phyloP scores from a whole-genome alignment of 1,140 invertebrate genomes.

The Drosophila neocordata region DNA sequence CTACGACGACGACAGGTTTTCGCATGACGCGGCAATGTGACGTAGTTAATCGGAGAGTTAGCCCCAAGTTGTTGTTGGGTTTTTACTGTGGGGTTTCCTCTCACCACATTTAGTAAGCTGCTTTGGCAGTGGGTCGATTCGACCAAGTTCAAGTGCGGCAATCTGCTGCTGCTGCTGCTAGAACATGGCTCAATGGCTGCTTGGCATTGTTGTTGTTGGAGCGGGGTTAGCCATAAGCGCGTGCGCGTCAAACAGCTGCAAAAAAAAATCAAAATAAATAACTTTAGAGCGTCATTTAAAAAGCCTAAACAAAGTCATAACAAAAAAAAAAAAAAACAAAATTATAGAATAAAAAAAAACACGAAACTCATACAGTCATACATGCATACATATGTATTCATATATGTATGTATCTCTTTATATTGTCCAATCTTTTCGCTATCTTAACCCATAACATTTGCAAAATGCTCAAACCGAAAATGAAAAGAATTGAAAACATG shows the following conservation, averaged over 20 bases:
- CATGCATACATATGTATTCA: too few relatives aligned
- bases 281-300: conserved; percentile 58
- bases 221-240: conserved; percentile 70
- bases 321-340: conserved; percentile 9
- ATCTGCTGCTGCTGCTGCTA: conserved; percentile 44
- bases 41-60: conserved; percentile 56
- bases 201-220: conserved; percentile 43
- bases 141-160: conserved; percentile 77
- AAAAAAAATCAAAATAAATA: conserved; percentile 41
- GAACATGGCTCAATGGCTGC: conserved; percentile 51
- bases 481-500: background rate
- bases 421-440: background rate
- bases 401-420: background rate
- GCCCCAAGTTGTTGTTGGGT: conserved; percentile 19
- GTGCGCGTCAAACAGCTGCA: conserved; percentile 60
- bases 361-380: background rate
- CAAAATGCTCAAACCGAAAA: background rate
- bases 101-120: conserved; percentile 49
- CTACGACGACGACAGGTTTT: conserved; percentile 67
- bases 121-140: conserved; percentile 71
- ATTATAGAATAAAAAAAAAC: background rate
- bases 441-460: background rate
- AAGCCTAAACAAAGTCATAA: conserved; percentile 60
- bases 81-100: conserved; percentile 70
- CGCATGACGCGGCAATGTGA: conserved; percentile 73